phyloP scores from a whole-genome alignment of 2,797 vertebrate species.

The Limnodromus scolopaceus region DNA sequence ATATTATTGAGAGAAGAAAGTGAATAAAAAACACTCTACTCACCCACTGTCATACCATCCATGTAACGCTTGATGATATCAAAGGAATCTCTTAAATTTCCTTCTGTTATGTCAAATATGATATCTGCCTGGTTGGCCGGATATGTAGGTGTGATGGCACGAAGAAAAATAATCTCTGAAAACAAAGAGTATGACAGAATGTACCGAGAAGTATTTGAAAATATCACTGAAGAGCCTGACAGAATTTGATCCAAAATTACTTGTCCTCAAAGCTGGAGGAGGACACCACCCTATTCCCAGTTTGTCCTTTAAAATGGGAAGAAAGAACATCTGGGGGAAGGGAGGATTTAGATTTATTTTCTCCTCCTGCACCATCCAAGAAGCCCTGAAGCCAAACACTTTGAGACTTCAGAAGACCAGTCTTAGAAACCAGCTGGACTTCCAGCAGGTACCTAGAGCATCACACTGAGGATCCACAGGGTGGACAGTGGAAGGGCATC shows the following conservation, averaged over 20 bases:
- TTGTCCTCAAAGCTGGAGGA: not conserved
- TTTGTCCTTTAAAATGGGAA: not conserved
- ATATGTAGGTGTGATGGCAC: slow-evolving; percentile 86
- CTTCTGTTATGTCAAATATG: slow-evolving; percentile 93
- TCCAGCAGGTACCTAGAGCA: not conserved
- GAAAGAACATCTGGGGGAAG: not conserved
- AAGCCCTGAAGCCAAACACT: not conserved
- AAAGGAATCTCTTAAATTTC: slow-evolving; percentile 91
- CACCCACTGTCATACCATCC: slow-evolving; percentile 91
- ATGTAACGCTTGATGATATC: slow-evolving; percentile 93
- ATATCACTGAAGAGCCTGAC: not conserved
- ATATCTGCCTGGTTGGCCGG: slow-evolving; percentile 86
- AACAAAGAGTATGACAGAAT: slow-evolving; percentile 22
- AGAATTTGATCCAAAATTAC: not conserved
- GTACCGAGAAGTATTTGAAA: not conserved
- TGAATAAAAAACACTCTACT: slow-evolving; percentile 69
- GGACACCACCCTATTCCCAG: not conserved
- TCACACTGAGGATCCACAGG: not conserved
- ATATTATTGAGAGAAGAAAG: not conserved
- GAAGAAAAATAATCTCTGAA: slow-evolving; percentile 96
- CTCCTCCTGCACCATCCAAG: not conserved
- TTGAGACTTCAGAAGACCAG: not conserved
- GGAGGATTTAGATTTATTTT: not conserved
- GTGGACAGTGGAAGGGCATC: not conserved
- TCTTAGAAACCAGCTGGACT: not conserved